These are phyloP conservation scores for Sebastes dallii DNA, from an alignment of 2,797 vertebrate species.

Conservation along the genomic window DNA sequence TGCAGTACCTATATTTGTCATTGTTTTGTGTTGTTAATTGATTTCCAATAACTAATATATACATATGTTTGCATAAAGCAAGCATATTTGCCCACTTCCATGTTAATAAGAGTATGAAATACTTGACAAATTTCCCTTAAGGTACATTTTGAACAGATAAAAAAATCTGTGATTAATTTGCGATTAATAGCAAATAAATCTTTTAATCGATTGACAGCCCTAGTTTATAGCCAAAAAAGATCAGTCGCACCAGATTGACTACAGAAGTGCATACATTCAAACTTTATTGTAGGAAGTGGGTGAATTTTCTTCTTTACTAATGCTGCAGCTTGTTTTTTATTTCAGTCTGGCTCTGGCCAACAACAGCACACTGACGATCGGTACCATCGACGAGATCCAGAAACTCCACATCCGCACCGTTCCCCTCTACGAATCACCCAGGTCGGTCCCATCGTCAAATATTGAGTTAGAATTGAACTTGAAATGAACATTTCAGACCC, in stretches of 20 bases:
- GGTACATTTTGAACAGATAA: too few species aligned
- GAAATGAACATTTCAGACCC: background rate
- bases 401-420: slow-evolving; percentile 98
- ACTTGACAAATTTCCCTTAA: too few species aligned
- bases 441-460: slow-evolving; percentile 77
- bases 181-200: too few species aligned
- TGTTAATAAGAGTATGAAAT: too few species aligned
- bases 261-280: background rate
- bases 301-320: background rate
- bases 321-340: background rate
- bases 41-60: too few species aligned
- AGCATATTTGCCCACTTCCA: too few species aligned
- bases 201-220: too few species aligned
- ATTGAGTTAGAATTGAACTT: background rate
- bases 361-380: slow-evolving; percentile 98
- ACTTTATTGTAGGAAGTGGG: background rate
- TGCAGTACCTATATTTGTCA: too few species aligned
- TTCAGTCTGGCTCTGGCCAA: slow-evolving; percentile 94
- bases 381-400: slow-evolving; percentile 98
- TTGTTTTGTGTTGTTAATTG: too few species aligned
- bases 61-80: too few species aligned
- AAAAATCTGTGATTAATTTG: too few species aligned
- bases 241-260: background rate
- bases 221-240: too few species aligned
- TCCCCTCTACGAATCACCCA: slow-evolving; percentile 95